Conservation (phyloP, 2,888 invertebrate species). For the Apodemia duryi region DNA sequence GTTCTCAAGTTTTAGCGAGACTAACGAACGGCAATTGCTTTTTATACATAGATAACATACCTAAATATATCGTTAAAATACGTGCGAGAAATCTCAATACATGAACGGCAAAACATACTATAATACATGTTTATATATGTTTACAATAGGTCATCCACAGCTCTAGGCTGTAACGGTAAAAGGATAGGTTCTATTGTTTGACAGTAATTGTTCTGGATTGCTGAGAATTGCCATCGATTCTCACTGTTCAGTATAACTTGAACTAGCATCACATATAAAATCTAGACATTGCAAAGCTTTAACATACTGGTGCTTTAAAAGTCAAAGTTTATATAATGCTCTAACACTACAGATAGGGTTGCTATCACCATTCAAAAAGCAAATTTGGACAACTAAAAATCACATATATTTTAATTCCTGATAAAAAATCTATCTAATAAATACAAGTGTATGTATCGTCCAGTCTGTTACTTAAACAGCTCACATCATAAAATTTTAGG, state of each 20-base stretch:
- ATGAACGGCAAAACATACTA: conserved; percentile 23
- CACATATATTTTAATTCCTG: too few species aligned
- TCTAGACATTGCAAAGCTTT: neutral
- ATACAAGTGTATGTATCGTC: too few species aligned
- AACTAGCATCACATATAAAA: conserved; percentile 19
- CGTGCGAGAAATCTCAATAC: too few species aligned
- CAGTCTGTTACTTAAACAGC: too few species aligned
- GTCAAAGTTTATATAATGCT: conserved; percentile 14
- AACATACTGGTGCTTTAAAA: conserved; percentile 1
- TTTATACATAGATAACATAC: too few species aligned
- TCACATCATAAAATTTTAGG: too few species aligned
- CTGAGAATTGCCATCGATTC: conserved; percentile 36
- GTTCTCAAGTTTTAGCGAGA: too few species aligned
- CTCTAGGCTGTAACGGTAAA: conserved; percentile 53
- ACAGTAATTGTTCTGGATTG: conserved; percentile 69
- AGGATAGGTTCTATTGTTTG: conserved; percentile 58
- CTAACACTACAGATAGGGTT: neutral
- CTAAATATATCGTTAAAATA: too few species aligned
- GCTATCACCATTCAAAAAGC: too few species aligned
- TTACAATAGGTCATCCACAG: conserved; percentile 27
- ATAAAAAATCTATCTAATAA: too few species aligned
- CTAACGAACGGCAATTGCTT: too few species aligned
- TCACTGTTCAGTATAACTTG: conserved; percentile 22
- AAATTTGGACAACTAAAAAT: too few species aligned
- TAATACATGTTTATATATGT: conserved; percentile 23